phyloP scores from a whole-genome alignment of 2,113 vertebrate species.

The Microcebus ravelobensis region DNA sequence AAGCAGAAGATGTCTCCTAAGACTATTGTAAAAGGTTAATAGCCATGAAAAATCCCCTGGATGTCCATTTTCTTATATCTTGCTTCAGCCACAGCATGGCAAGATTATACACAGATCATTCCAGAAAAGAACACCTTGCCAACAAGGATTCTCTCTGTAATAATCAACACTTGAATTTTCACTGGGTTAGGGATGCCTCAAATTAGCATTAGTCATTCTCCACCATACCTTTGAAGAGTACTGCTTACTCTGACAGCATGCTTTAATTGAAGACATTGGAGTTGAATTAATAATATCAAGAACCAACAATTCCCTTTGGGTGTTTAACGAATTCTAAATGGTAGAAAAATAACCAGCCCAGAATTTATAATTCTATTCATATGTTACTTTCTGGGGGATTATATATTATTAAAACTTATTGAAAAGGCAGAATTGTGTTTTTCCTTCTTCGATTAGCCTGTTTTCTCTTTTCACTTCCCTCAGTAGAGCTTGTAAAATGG shows the following conservation, averaged over 20 bases:
- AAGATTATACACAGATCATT: background rate
- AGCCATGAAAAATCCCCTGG: background rate
- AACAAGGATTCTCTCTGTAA: background rate
- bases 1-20: background rate
- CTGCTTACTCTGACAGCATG: background rate
- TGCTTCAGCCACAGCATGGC: background rate
- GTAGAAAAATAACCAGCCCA: constrained; percentile 47
- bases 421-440: constrained; percentile 64
- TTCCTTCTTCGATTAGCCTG: constrained; percentile 61
- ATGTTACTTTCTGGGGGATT: constrained; percentile 60
- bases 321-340: constrained; percentile 55
- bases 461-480: constrained; percentile 76
- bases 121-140: background rate
- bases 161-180: background rate
- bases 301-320: constrained; percentile 31
- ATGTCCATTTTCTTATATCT: background rate
- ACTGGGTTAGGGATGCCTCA: background rate
- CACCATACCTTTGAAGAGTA: background rate
- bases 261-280: constrained; percentile 54
- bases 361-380: constrained; percentile 74
- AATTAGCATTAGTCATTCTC: background rate
- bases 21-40: background rate
- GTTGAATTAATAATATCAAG: constrained; percentile 55
- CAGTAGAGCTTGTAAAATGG: constrained; percentile 74
- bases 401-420: constrained; percentile 72